Evolutionary conservation across 2,113 vertebrate species (phyloP).

Genomic region (Gymnogyps californianus): DNA sequence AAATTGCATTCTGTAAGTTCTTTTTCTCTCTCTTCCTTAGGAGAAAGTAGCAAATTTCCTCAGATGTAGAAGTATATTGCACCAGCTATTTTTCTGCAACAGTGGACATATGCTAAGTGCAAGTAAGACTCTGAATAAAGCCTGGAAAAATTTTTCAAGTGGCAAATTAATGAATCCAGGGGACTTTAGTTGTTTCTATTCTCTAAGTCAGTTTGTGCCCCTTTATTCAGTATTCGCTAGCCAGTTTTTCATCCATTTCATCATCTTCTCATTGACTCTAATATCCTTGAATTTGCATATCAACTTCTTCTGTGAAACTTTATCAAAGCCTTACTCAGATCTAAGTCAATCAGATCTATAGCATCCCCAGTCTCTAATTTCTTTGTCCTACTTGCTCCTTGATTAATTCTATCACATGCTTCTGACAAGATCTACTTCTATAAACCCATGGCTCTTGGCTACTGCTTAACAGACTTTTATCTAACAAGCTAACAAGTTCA

Average conservation of each 20-base stretch:
- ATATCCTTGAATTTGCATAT: constrained; percentile 16
- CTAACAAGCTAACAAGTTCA: constrained; percentile 19
- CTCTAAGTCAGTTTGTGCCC: background rate
- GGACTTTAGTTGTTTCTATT: background rate
- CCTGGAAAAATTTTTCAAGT: background rate
- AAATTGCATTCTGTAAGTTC: background rate
- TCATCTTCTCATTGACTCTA: background rate
- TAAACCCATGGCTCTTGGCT: constrained; percentile 23
- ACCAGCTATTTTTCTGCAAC: background rate
- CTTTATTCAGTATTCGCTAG: background rate
- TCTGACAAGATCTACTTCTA: constrained; percentile 25
- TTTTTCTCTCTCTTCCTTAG: background rate
- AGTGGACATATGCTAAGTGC: background rate
- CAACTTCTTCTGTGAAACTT: background rate
- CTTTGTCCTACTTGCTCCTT: background rate
- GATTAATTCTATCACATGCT: constrained; percentile 29
- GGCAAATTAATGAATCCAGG: background rate
- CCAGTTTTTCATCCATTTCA: background rate
- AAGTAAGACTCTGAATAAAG: background rate
- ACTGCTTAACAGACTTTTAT: background rate
- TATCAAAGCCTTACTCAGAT: background rate
- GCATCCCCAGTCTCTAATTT: background rate
- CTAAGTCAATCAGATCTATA: background rate
- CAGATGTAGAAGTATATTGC: background rate
- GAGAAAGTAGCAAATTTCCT: background rate